Evolutionary conservation across 2,113 vertebrate genomes (phyloP), one percentile per base, ranked within the genome.

Genomic region (Bombycilla garrulus): DNA sequence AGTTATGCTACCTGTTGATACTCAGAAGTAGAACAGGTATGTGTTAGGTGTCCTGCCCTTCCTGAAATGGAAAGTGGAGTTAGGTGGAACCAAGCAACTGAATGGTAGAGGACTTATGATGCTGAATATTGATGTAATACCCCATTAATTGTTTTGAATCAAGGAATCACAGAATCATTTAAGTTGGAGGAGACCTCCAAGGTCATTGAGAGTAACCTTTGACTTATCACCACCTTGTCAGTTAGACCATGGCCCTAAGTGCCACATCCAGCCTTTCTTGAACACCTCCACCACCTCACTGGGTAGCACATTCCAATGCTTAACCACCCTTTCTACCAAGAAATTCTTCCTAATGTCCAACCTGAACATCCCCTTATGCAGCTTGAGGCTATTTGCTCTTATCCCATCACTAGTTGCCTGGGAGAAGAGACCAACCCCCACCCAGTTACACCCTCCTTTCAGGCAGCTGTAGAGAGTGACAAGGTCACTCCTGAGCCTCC

Each of bases 191-290:
- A 62, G 35, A 69, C 12, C 18, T 69, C 17, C 8, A 48, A 48
- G 25, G 17, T 38, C 47, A 42, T 23, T 20, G 62, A 70, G 56
- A 36, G 25, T 22, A 35, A 48, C 12, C 10, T 62, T 47, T 35
- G 61, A 40, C 24, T 25, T 14, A 48, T 22, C 18, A 36, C 14
- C 12, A 26, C 18, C 8, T 26, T 42, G 35, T 23, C 35, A 42
- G 31, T 14, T 42, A 48, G 54, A 56, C 15, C 10, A 23, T 3
- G 6, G 54, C 14, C 9, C n/a, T 31, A 54, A 69, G 29, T 15
- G 53, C 40, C 40, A 53, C 1, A 0, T 22, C 14, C n/a, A 60
- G 21, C 6, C 3, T 7, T 40, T 47, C 29, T 31, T 35, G 20
- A 53, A 16, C 29, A 23, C 12, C 14, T 47, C 20, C n/a, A 54